Evolutionary conservation across 1,140 invertebrate genomes (phyloP), one percentile per base, ranked within the genome.

Genomic region (Drosophila pallidifrons): DNA sequence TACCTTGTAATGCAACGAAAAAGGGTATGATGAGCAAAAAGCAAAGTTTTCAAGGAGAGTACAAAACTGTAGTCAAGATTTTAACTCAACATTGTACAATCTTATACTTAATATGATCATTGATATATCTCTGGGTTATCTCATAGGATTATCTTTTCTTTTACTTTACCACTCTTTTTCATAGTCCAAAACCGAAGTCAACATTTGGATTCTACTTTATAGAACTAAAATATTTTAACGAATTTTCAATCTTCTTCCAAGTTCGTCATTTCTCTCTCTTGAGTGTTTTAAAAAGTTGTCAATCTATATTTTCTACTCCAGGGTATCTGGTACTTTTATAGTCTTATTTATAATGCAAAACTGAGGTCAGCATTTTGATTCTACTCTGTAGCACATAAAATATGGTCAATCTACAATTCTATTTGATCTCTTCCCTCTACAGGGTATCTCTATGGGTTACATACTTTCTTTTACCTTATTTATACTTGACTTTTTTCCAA

Each of bases 401-500:
- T 25, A 4, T 25, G 3, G 20, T 20, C 10, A 32, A 32, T 32
- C 6, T 32, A 0, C 5, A 6, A 32, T 10, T 49, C 1, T 51
- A 10, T 6, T 25, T 57, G 5, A 11, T 15, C 6, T 5, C 10
- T 41, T 6, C 13, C 20, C 8, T 20, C 8, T 28, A 43, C 3
- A 38, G 38, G 47, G 61, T 65, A 65, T 54, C 61, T 28, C 5
- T 0, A 1, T 28, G 47, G 25, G 8, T 30, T 46, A 16, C 11
- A 41, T 59, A 38, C 8, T 8, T 5, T 8, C 10, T 0, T 3
- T 51, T 10, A 20, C 13, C 15, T 38, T 8, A 57, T 41, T 57
- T 20, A n/a, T 57, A 20, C 32, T 41, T 16, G 54, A 55, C 51
- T 15, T 66, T 55, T 54, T 25, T 58, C 64, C 51, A 63, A 58